Conservation (phyloP, 2,113 vertebrate species). For the Ceyx cyanopectus region DNA sequence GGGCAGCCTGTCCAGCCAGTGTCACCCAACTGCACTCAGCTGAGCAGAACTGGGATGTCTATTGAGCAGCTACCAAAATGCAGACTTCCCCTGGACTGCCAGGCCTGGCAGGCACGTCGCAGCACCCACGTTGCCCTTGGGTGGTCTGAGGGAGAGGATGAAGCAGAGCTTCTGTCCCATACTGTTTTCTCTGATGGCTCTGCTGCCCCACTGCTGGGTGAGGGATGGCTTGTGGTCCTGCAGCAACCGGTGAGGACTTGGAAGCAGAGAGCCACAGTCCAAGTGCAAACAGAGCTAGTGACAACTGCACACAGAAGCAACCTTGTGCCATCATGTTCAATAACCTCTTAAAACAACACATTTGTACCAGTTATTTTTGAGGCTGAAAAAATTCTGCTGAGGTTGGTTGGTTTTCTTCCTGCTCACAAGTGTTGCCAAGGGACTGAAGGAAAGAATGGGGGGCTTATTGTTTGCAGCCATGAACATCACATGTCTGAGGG, state of each 20-base stretch:
- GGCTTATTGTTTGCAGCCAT: neutral
- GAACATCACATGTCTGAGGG: neutral
- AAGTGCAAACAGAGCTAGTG: neutral
- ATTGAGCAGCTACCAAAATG: neutral
- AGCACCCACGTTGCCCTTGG: fast-evolving
- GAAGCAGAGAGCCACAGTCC: neutral
- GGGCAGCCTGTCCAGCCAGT: neutral
- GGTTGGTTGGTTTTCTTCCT: neutral
- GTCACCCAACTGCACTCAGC: neutral
- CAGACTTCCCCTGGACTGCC: neutral
- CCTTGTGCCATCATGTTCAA: neutral
- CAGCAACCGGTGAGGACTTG: neutral
- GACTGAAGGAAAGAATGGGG: neutral
- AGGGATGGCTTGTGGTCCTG: neutral
- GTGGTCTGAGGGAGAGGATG: neutral
- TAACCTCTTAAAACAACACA: neutral
- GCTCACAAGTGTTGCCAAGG: neutral
- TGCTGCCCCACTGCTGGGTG: neutral
- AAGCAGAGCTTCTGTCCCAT: neutral
- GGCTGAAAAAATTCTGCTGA: neutral
- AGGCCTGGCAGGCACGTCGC: neutral
- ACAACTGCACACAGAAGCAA: neutral
- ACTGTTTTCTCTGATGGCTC: neutral
- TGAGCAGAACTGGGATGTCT: neutral
- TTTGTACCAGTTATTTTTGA: neutral